Conservation (phyloP, 2,888 invertebrate species). For the Yponomeuta sedellus region DNA sequence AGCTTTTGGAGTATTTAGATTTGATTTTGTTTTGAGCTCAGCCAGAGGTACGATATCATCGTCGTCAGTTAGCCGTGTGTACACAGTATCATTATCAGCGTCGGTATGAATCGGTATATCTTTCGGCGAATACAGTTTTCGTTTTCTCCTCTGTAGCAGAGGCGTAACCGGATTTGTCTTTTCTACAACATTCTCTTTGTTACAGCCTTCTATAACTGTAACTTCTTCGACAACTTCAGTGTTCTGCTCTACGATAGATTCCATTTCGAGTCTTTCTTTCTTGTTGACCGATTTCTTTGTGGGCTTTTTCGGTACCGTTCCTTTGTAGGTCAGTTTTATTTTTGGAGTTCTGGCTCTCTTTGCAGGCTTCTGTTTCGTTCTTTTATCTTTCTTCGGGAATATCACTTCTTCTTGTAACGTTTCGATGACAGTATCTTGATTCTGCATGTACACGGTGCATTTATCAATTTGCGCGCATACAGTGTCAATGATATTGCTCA, state of each 20-base stretch:
- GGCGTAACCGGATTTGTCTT: slow-evolving; percentile 22
- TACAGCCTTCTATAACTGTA: neutral
- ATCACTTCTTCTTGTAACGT: neutral
- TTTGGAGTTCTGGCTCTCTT: neutral
- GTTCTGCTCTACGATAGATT: neutral
- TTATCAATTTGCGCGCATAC: slow-evolving; percentile 48
- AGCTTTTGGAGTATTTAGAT: slow-evolving; percentile 5
- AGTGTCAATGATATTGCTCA: slow-evolving; percentile 47
- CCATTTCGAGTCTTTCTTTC: too few relatives aligned
- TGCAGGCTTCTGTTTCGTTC: slow-evolving; percentile 10
- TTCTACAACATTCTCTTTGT: neutral
- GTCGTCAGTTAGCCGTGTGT: neutral
- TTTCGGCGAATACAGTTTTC: slow-evolving; percentile 61
- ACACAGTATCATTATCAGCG: slow-evolving; percentile 18
- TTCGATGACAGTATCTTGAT: slow-evolving; percentile 20
- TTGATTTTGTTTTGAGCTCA: slow-evolving; percentile 26
- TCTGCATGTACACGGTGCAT: slow-evolving; percentile 34
- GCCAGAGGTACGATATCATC: slow-evolving; percentile 18
- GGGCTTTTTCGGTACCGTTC: neutral
- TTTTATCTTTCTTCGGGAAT: slow-evolving; percentile 5
- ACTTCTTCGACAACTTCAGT: slow-evolving; percentile 1
- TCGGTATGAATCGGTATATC: slow-evolving; percentile 25
- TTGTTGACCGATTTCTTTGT: neutral
- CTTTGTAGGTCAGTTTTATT: slow-evolving; percentile 5
- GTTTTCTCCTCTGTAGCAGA: slow-evolving; percentile 35